These are phyloP conservation scores for Noturus placidus DNA, from an alignment of 2,113 vertebrate species.

Conservation along the genomic window DNA sequence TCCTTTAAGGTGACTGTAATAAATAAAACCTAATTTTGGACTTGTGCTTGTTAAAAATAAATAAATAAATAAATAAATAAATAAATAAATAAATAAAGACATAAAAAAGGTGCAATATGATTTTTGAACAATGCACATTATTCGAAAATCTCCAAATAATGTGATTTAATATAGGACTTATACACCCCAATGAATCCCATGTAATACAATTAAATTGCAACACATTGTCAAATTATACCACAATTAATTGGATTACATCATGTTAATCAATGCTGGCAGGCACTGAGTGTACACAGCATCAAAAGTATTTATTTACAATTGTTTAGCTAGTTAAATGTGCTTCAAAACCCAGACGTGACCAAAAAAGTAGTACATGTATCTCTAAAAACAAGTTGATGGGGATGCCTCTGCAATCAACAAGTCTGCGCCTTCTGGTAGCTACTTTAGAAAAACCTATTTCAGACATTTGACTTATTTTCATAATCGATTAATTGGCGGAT, in stretches of 20 bases:
- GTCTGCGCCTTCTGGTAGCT: neutral
- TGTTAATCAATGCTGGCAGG: neutral
- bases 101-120: neutral
- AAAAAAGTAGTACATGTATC: neutral
- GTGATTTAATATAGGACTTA: neutral
- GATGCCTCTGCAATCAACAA: neutral
- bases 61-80: no score
- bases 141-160: neutral
- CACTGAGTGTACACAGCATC: neutral
- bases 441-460: no score
- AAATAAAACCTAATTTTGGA: neutral
- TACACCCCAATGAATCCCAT: neutral
- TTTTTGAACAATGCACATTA: neutral
- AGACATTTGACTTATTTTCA: no score
- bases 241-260: neutral
- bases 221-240: neutral
- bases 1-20: neutral
- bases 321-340: neutral
- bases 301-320: neutral
- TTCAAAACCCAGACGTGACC: neutral
- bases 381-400: neutral
- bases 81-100: no score
- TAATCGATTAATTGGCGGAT: no score
- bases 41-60: no score
- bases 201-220: neutral